Base-by-base conservation (phyloP, 2,888 invertebrate genomes). In the Lithophane socia region DNA sequence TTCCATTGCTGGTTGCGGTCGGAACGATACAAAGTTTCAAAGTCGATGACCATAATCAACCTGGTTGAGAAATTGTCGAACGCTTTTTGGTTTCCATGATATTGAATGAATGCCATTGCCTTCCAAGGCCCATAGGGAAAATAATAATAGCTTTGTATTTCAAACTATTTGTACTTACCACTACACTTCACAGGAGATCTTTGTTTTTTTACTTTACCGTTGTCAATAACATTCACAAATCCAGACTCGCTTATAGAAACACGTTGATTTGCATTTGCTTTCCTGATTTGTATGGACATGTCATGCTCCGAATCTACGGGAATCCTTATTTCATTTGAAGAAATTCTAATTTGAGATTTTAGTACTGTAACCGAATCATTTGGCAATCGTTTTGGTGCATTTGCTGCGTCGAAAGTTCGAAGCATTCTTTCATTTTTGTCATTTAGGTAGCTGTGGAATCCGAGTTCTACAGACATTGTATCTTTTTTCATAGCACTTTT, bases 241-340 rank as follows among this genome's bases (percentile, higher is more conserved):
- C 56, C 61, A 42, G 77, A 66, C n/a, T 85, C 77, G 42, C 72
- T 75, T 67, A 85, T 73, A n/a, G 77, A 81, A 76, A 83, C 87
- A 80, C 80, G 90, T n/a, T 83, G 84, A 69, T 77, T 84, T 44
- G 75, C 37, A 10, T 77, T 79, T 49, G 77, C 21, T 84, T 86
- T 87, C 77, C 89, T 90, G 47, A 92, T 89, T 87, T 88, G 81
- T 79, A 94, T 86, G 4, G 80, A 80, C 66, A 96, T 86, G 71
- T 93, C 89, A 73, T 92, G 90, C 24, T 92, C 85, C 2, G 85
- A 77, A 89, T 93, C 92, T 63, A 95, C 88, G 1, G 92, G 92
- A 78, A 95, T 88, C 77, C 79, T 89, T 71, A 95, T 89, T 88
- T 92, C 91, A 67, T 88, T 86, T 8, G 89, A 89, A 65, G 88